Percentiles rank a stretch among this genome's conserved stretches.
These are phyloP conservation scores for Corythornis cristatus DNA, from an alignment of 2,113 vertebrate species.

Conservation along the genomic window DNA sequence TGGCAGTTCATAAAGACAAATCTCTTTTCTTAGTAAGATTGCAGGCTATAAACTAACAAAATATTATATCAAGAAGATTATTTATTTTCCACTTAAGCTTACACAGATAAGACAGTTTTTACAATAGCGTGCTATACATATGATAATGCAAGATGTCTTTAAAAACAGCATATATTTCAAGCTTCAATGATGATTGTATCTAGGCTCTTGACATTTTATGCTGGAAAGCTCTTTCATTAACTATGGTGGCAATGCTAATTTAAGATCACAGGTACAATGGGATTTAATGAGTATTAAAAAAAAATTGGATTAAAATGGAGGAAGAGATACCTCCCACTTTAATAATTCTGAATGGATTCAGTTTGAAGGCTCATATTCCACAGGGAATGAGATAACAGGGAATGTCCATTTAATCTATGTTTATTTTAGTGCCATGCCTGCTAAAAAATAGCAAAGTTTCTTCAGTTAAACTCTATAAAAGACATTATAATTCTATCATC, in stretches of 20 bases:
- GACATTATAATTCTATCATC: neutral
- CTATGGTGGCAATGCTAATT: neutral
- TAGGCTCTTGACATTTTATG: neutral
- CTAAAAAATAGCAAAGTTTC: neutral
- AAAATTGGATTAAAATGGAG: constrained; percentile 42
- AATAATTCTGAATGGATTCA: neutral
- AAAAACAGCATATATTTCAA: constrained; percentile 20
- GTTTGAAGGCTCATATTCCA: neutral
- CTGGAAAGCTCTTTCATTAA: constrained; percentile 59
- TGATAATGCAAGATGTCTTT: constrained; percentile 42
- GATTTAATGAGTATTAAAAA: constrained; percentile 25
- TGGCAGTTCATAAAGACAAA: constrained; percentile 43
- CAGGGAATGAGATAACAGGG: neutral
- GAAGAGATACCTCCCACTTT: neutral
- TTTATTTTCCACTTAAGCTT: constrained; percentile 65
- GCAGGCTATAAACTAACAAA: constrained; percentile 41
- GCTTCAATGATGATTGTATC: neutral
- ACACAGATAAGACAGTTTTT: constrained; percentile 45
- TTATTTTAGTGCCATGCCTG: neutral
- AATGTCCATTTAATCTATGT: neutral
- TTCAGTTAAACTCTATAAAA: neutral
- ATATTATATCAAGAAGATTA: constrained; percentile 48
- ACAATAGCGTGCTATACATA: constrained; percentile 21
- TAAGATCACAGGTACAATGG: constrained; percentile 6
- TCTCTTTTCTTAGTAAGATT: constrained; percentile 50